Base-by-base conservation (phyloP, 2,888 invertebrate genomes). In the Amiota communis region DNA sequence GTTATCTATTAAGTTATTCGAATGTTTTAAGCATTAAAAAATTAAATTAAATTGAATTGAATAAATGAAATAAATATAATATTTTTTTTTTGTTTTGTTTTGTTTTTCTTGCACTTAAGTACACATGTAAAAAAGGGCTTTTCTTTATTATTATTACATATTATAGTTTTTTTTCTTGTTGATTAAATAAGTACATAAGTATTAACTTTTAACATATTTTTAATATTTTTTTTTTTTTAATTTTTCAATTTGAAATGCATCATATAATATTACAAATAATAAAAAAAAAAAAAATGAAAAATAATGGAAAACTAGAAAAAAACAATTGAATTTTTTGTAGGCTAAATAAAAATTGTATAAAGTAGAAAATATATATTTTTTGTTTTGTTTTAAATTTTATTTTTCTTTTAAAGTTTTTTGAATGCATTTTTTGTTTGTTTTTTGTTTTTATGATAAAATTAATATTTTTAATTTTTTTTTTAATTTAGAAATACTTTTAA, bases 401-500 rank as follows among this genome's bases (percentile, higher is more conserved):
- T n/a, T n/a, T n/a, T n/a, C n/a, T n/a, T n/a, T n/a, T n/a, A n/a
- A n/a, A 6, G 3, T 2, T 6, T 6, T 36, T 36, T 36, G 36
- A 36, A 36, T 36, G 36, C 2, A 36, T 36, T 36, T 36, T 36
- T 36, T 17, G 20, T 59, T 20, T 17, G 20, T 13, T 15, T n/a
- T 6, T 6, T 36, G 36, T 59, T 20, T 59, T 20, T 6, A 36
- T 36, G 36, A 36, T 12, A 59, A 59, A 59, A 59, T 36, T n/a
- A 20, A 48, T 68, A 69, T 36, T 51, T n/a, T n/a, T n/a, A n/a
- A n/a, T n/a, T n/a, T n/a, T n/a, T n/a, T n/a, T n/a, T n/a, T 75
- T 76, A 83, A 82, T 85, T 80, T 81, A 76, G 82, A 86, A 83
- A 86, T 83, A 86, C 83, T 64, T n/a, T 65, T 51, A 36, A 80